A percentile compares a stretch with the other conserved stretches of the same genome.
Conservation (phyloP, 2,113 vertebrate genomes). For the Ellobius talpinus region DNA sequence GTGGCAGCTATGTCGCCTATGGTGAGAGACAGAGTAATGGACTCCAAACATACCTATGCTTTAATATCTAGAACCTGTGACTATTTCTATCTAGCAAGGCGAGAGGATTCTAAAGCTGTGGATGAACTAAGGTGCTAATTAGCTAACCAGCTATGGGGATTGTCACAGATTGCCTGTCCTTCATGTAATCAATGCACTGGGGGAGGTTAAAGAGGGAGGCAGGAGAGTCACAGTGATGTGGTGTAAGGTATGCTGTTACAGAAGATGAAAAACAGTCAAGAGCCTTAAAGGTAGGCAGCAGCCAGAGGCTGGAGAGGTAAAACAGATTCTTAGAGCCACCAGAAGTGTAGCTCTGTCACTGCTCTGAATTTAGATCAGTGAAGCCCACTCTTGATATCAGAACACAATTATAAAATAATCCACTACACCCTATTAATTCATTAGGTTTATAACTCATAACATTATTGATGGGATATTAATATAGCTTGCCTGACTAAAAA, state of each 20-base stretch:
- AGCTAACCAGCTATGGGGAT: neutral
- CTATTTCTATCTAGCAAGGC: neutral
- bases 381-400: conserved; percentile 10
- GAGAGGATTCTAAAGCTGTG: neutral
- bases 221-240: neutral
- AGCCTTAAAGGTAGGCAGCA: conserved; percentile 59
- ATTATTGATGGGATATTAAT: neutral
- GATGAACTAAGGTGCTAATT: neutral
- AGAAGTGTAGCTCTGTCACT: neutral
- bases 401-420: neutral
- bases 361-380: conserved; percentile 12
- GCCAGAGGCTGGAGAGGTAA: conserved; percentile 28
- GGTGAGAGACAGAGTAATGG: neutral
- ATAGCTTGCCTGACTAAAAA: neutral
- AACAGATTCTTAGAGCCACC: conserved; percentile 45
- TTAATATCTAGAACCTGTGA: neutral
- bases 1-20: neutral
- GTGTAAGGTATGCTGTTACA: conserved; percentile 18
- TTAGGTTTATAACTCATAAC: neutral
- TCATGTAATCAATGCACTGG: neutral
- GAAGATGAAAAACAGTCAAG: conserved; percentile 40
- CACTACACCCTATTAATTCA: conserved; percentile 27
- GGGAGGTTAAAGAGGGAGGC: neutral
- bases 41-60: neutral
- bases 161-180: neutral